Evolutionary conservation across 1,140 invertebrate species (phyloP), one percentile per base, ranked within the genome.

Genomic region (Nebria ingens): DNA sequence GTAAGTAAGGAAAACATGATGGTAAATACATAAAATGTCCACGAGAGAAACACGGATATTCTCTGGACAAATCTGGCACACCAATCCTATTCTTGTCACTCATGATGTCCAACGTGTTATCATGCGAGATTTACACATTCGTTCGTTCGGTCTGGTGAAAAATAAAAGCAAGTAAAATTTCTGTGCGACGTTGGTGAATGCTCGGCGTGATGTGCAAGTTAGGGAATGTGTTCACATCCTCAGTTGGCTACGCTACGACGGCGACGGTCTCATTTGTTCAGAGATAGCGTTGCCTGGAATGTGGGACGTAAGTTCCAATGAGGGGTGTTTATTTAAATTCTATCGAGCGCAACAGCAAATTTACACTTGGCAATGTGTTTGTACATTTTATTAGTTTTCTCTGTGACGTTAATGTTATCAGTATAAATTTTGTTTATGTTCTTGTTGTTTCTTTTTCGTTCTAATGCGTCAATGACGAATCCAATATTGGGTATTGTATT

Each of bases 291-390:
- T 12, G 40, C 40, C 40, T 3, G 40, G 40, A 45, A 45, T 45
- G 40, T 45, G 40, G 40, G 17, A 45, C 40, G 17, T 45, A 45
- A 9, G 40, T 45, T 45, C 40, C 40, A 45, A 45, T 45, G 15
- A 45, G 40, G n/a, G 40, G 40, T 45, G 40, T 45, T 45, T 45
- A 45, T 45, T 45, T 45, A 45, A 45, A 45, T 45, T 45, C 40
- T 45, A 45, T 45, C 40, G 40, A 12, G 40, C 9, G 40, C 40
- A 45, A 45, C 9, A 12, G 40, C 15, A 17, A 45, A 45, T 17
- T 17, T 45, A 9, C 40, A 17, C 40, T 9, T 17, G 6, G 40
- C 9, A 45, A 45, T 45, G 40, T 17, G 9, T 6, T n/a, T 45
- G 9, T 45, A 45, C 40, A 45, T 45, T 45, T 45, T 45, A 45